phyloP scores from a whole-genome alignment of 2,797 vertebrate species.

The Diceros bicornis region DNA sequence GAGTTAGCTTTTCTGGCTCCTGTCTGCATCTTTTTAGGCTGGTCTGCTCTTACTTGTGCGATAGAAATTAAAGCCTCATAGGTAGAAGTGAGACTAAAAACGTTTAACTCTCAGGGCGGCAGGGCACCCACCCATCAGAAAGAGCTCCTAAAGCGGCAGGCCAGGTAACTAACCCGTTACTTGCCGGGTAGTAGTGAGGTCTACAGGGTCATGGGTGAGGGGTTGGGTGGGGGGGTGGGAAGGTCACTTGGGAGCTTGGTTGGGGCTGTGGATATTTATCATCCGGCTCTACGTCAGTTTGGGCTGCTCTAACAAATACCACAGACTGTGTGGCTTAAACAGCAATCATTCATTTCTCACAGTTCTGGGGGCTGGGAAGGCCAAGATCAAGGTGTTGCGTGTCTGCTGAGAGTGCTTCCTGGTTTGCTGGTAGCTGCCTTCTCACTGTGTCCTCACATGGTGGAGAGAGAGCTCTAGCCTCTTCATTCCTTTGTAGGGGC shows the following conservation, averaged over 20 bases:
- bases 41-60: background rate
- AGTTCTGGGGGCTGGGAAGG: background rate
- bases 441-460: no score
- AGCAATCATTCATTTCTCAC: fast-evolving
- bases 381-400: background rate
- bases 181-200: background rate
- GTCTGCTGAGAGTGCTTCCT: fast-evolving
- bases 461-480: background rate
- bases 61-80: background rate
- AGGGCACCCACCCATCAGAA: fast-evolving
- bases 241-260: background rate
- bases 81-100: background rate
- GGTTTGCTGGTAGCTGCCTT: background rate
- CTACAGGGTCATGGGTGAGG: fast-evolving
- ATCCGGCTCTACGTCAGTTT: background rate
- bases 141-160: fast-evolving
- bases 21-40: background rate
- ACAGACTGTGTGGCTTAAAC: background rate
- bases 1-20: background rate
- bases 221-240: no score
- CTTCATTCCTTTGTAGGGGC: background rate
- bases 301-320: background rate
- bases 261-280: background rate
- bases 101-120: background rate
- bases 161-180: no score